Percentiles rank a stretch among this genome's conserved stretches.
phyloP scores from a whole-genome alignment of 1,140 invertebrate species.

The Phortica variegata region DNA sequence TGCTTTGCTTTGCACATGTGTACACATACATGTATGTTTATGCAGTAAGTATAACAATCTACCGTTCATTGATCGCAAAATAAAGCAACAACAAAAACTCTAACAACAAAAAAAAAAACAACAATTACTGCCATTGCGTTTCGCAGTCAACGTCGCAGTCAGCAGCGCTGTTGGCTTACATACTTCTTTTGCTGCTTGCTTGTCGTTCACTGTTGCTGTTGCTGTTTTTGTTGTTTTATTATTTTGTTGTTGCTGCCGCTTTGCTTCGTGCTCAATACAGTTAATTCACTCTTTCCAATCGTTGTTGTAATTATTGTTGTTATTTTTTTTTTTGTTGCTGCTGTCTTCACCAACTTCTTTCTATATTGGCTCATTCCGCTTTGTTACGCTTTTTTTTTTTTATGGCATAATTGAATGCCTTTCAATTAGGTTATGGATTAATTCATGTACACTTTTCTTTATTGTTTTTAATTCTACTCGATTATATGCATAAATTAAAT shows the following conservation, averaged over 20 bases:
- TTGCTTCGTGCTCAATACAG: no score
- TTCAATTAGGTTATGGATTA: slow-evolving; percentile 54
- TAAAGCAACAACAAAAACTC: no score
- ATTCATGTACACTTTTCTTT: no score
- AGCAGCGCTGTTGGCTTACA: slow-evolving; percentile 46
- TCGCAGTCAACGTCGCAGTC: slow-evolving; percentile 43
- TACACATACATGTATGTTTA: neutral
- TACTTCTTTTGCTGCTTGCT: slow-evolving; percentile 35
- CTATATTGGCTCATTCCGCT: slow-evolving; percentile 15
- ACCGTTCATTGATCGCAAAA: slow-evolving; percentile 48
- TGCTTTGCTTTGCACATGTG: neutral
- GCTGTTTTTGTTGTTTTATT: no score
- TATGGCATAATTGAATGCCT: slow-evolving; percentile 51
- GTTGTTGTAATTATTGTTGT: no score
- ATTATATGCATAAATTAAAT: slow-evolving; percentile 53
- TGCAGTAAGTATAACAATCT: slow-evolving; percentile 22
- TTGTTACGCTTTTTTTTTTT: slow-evolving; percentile 32
- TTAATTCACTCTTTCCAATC: no score
- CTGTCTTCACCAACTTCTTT: slow-evolving; percentile 20
- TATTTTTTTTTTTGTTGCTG: no score
- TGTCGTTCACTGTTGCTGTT: slow-evolving; percentile 43
- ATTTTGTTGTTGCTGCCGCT: no score
- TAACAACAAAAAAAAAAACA: slow-evolving; percentile 1
- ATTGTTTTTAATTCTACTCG: no score
- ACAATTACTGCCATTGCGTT: slow-evolving; percentile 42